phyloP scores from a whole-genome alignment of 2,797 vertebrate species.

The Selene dorsalis region DNA sequence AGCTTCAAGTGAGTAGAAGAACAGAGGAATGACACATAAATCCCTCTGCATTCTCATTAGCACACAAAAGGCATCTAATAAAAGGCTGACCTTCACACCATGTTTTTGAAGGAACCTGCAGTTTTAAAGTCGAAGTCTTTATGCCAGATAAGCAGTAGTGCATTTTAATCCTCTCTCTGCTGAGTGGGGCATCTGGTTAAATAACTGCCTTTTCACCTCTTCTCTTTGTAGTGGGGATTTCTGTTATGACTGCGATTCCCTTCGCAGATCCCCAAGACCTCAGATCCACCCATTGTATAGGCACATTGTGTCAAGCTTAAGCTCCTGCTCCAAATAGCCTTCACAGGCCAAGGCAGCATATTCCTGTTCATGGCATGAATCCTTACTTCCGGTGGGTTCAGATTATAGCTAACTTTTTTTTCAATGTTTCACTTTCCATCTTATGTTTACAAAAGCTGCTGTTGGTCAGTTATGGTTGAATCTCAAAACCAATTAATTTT shows the following conservation, averaged over 20 bases:
- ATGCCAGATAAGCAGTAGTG: conserved; percentile 83
- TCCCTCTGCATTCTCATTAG: conserved; percentile 79
- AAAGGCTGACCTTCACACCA: conserved; percentile 83
- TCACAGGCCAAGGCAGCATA: conserved; percentile 74
- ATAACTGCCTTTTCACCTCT: conserved; percentile 84
- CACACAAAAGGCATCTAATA: conserved; percentile 81
- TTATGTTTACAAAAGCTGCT: conserved; percentile 72
- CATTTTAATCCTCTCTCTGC: conserved; percentile 86
- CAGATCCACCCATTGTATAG: conserved; percentile 81
- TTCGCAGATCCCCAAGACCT: conserved; percentile 78
- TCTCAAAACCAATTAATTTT: conserved; percentile 80
- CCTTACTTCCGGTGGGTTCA: conserved; percentile 68
- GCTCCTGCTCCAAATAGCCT: conserved; percentile 76
- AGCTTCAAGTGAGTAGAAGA: conserved; percentile 53
- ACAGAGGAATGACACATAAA: conserved; percentile 68
- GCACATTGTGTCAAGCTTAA: conserved; percentile 82
- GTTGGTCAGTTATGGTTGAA: conserved; percentile 77
- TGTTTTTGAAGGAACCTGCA: conserved; percentile 82
- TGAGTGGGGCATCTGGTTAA: conserved; percentile 87
- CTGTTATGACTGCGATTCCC: conserved; percentile 80
- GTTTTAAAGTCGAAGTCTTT: conserved; percentile 84
- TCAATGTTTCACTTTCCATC: conserved; percentile 60
- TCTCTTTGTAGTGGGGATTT: conserved; percentile 83
- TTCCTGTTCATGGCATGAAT: conserved; percentile 70
- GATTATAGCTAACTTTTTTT: conserved; percentile 73